A percentile compares a stretch with the other conserved stretches of the same genome.
phyloP scores from a whole-genome alignment of 2,113 vertebrate genomes.

The Labeo rohita region DNA sequence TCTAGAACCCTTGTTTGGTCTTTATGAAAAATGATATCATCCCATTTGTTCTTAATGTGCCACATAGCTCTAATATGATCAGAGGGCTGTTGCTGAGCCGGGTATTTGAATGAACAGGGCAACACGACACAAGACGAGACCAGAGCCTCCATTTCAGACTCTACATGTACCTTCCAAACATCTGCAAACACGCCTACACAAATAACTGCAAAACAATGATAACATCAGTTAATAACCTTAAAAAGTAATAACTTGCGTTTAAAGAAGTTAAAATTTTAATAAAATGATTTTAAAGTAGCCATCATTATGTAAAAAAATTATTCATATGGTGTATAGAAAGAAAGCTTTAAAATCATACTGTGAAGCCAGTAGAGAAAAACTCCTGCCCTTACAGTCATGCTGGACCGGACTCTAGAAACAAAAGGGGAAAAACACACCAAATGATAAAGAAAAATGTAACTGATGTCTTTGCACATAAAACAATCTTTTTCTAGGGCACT shows the following conservation, averaged over 20 bases:
- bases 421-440: not conserved
- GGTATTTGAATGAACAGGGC: slow-evolving; percentile 65
- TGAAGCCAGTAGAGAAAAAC: slow-evolving; percentile 30
- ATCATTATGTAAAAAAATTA: too few species aligned
- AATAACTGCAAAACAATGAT: slow-evolving; percentile 48
- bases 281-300: too few species aligned
- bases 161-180: slow-evolving; percentile 56
- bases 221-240: not conserved
- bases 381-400: slow-evolving; percentile 11
- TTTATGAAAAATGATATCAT: not conserved
- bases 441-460: not conserved
- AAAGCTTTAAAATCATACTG: not conserved
- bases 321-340: not conserved
- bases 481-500: too few species aligned
- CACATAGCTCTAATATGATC: slow-evolving; percentile 63
- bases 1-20: rapidly evolving
- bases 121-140: slow-evolving; percentile 69
- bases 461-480: too few species aligned
- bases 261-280: not conserved
- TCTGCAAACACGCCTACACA: slow-evolving; percentile 21
- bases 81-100: not conserved
- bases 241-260: too few species aligned
- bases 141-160: slow-evolving; percentile 11
- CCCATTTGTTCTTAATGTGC: rapidly evolving
- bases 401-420: not conserved